phyloP scores from a whole-genome alignment of 2,113 vertebrate genomes.

The Athene cunicularia region DNA sequence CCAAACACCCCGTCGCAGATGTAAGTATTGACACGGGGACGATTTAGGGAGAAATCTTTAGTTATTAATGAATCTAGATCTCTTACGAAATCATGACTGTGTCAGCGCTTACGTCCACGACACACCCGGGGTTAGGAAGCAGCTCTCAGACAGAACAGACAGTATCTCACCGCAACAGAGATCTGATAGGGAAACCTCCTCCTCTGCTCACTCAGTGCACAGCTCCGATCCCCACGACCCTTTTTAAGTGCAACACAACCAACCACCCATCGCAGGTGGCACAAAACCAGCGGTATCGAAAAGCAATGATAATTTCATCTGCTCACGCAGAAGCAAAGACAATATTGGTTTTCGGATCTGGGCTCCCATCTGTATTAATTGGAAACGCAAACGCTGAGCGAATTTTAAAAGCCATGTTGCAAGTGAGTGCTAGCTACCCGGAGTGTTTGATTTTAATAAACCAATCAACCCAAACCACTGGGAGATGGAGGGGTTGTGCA shows the following conservation, averaged over 20 bases:
- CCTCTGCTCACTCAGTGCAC: background rate
- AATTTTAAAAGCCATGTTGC: background rate
- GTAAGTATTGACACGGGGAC: no score
- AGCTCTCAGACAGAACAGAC: background rate
- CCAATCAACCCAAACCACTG: background rate
- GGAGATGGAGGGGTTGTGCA: background rate
- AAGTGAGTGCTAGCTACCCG: background rate
- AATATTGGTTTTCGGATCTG: background rate
- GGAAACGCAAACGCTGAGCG: background rate
- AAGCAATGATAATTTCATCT: background rate
- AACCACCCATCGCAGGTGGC: background rate
- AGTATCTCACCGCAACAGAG: no score
- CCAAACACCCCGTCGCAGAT: no score
- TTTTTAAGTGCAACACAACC: no score
- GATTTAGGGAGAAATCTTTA: no score
- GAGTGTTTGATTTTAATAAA: background rate
- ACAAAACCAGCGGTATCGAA: rapidly evolving
- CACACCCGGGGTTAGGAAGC: background rate
- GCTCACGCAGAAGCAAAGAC: background rate
- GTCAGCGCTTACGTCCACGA: no score
- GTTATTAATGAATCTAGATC: no score
- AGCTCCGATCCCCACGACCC: background rate
- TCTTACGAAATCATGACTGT: no score
- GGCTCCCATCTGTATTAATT: background rate
- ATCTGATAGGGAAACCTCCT: background rate